Evolutionary conservation across 2,888 invertebrate genomes (phyloP).

Genomic region (Drosophila paramelanica): DNA sequence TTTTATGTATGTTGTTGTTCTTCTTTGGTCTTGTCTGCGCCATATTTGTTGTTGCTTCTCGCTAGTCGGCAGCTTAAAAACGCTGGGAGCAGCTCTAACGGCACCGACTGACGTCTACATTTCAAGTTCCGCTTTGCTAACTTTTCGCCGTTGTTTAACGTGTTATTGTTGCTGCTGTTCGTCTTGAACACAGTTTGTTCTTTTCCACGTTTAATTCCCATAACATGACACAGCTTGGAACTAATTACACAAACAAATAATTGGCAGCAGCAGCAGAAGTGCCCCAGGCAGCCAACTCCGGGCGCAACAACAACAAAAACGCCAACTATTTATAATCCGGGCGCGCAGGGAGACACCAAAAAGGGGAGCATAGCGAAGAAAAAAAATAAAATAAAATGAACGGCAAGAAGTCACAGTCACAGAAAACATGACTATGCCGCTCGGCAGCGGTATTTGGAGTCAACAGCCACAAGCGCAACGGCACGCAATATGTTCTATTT

Average conservation of each 20-base stretch:
- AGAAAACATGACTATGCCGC: slow-evolving; percentile 67
- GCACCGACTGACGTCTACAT: slow-evolving; percentile 60
- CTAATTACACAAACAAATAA: slow-evolving; percentile 69
- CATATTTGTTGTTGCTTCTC: slow-evolving; percentile 50
- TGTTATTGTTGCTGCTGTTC: slow-evolving; percentile 46
- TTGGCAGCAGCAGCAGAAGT: slow-evolving; percentile 52
- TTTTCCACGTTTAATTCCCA: slow-evolving; percentile 60
- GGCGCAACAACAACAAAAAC: slow-evolving; percentile 39
- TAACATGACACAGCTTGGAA: slow-evolving; percentile 62
- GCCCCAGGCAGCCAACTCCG: slow-evolving; percentile 48
- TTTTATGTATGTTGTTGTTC: slow-evolving; percentile 13
- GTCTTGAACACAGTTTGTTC: slow-evolving; percentile 57
- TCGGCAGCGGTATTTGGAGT: slow-evolving; percentile 60
- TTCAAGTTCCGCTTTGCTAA: slow-evolving; percentile 80
- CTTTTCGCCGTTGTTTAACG: slow-evolving; percentile 71
- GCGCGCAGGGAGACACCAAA: slow-evolving; percentile 36
- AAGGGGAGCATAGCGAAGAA: slow-evolving; percentile 41
- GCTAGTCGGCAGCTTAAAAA: slow-evolving; percentile 58
- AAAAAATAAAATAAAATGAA: slow-evolving; percentile 31
- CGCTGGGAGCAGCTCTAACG: slow-evolving; percentile 72
- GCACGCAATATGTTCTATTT: slow-evolving; percentile 77
- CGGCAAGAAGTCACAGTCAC: slow-evolving; percentile 50
- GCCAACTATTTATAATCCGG: slow-evolving; percentile 69
- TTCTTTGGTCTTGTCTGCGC: slow-evolving; percentile 50
- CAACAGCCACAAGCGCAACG: slow-evolving; percentile 52